These are phyloP conservation scores for Acleris holmiana DNA, from an alignment of 2,888 invertebrate genomes.

Conservation along the genomic window DNA sequence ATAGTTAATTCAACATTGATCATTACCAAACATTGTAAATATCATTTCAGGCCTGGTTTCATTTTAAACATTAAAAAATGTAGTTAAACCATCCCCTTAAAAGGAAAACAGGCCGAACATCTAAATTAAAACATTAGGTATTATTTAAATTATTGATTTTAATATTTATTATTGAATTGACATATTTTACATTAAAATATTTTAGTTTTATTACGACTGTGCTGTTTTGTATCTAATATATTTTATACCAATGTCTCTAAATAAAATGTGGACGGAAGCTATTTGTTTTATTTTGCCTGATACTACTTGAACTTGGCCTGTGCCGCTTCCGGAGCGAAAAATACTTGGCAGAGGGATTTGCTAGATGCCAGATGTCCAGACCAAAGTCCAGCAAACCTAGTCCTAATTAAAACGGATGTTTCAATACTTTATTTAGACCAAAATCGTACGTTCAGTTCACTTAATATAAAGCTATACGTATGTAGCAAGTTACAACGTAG, in stretches of 20 bases:
- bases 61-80: constrained; percentile 25
- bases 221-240: constrained; percentile 84
- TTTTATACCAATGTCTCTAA: constrained; percentile 84
- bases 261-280: constrained; percentile 76
- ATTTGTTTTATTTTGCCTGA: constrained; percentile 40
- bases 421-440: too few species aligned
- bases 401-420: not conserved
- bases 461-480: too few species aligned
- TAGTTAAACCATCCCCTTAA: constrained; percentile 40
- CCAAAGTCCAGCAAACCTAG: constrained; percentile 1
- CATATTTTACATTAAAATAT: constrained; percentile 71
- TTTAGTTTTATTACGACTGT: constrained; percentile 80
- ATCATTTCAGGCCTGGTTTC: constrained; percentile 41
- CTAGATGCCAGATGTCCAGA: constrained; percentile 14
- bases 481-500: too few species aligned
- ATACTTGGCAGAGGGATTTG: not conserved
- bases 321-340: not conserved
- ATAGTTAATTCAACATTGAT: not conserved
- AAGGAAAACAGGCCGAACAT: constrained; percentile 39
- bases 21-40: constrained; percentile 30
- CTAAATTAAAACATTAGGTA: constrained; percentile 44
- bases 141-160: constrained; percentile 44
- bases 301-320: constrained; percentile 5
- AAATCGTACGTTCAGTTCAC: too few species aligned
- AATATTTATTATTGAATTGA: constrained; percentile 52